Base-by-base conservation (phyloP, 2,888 invertebrate genomes). In the Rotaria macrura region DNA sequence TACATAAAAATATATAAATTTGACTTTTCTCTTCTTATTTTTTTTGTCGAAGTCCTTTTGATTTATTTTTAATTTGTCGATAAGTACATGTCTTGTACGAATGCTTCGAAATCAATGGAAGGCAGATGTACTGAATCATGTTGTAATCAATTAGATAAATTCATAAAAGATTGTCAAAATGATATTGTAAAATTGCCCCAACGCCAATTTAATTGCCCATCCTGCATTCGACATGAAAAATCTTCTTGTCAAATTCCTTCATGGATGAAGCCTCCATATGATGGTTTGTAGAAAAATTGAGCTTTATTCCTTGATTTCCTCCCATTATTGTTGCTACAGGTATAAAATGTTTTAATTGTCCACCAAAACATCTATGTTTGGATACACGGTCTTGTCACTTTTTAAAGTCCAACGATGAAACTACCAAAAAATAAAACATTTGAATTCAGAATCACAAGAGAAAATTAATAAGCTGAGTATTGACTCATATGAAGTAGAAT, bases 271-370 rank as follows among this genome's bases (percentile, higher is more conserved):
- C 43, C 43, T 3, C 79, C 79, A 43, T n/a, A 43, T 10, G 79
- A 79, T n/a, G 43, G 79, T 79, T 20, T 65, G 65, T 65, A 20
- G 17, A 65, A 0, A 65, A 20, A 17, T 65, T 65, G 2, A 38
- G 17, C 20, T 17, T 25, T 2, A 25, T 4, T 14, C 29, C 4
- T 57, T 47, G 2, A n/a, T 29, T 29, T 20, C 0, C 9, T 65
- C 0, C n/a, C 1, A 6, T 25, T 65, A 14, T 17, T 65, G 3
- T 65, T 20, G 6, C n/a, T n/a, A 34, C 20, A 65, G 65, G 34
- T 65, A n/a, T 79, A 7, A 79, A 79, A 79, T 79, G 79, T 79
- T 79, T 79, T 43, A 79, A 79, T 79, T 79, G 79, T 43, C 79
- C 79, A n/a, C 79, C 79, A 14, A 79, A 79, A 43, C 25, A 79